Evolutionary conservation across 2,113 vertebrate genomes (phyloP), one percentile per base, ranked within the genome.

Genomic region (Thomomys bottae): DNA sequence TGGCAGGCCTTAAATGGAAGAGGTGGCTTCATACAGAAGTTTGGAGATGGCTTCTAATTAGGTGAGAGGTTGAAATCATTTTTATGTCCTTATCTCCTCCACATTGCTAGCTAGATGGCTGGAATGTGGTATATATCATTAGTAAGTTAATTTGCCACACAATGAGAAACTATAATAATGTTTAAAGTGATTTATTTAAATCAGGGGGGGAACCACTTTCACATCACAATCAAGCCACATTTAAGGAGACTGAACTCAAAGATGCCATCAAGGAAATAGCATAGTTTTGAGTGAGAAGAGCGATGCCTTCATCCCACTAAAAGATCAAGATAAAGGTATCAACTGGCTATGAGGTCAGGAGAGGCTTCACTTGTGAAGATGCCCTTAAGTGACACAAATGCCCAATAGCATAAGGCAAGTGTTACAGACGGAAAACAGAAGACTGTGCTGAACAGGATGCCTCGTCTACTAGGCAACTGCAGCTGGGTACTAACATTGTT

Each of bases 11-110:
- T 73, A 64, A 12, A 67, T 70, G 28, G 67, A 87, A 89, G 18
- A 90, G 28, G 8, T 32, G 87, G 45, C 49, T 72, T 90, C 42
- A 49, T 40, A 40, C 88, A 68, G 15, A 72, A 72, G 20, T 11
- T 38, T 84, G n/a, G 38, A 93, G 91, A 93, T 64, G 18, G 23
- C 67, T 85, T 89, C n/a, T 75, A 91, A 93, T 38, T 38, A 70
- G 32, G 15, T 36, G 54, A 91, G 11, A 15, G 3, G 26, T 77
- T 24, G 15, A 28, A 61, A n/a, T 34, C 45, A 36, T 21, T 73
- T 57, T 92, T 75, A 36, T 28, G 67, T 79, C 23, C 77, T 81
- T 63, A 10, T 82, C 40, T 59, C 8, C 28, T 68, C 75, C 57
- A 45, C 24, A 6, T 30, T 85, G 26, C 57, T 80, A 87, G 70